Evolutionary conservation across 2,113 vertebrate species (phyloP), one percentile per base, ranked within the genome.

Genomic region (Pachycephala philippinensis): DNA sequence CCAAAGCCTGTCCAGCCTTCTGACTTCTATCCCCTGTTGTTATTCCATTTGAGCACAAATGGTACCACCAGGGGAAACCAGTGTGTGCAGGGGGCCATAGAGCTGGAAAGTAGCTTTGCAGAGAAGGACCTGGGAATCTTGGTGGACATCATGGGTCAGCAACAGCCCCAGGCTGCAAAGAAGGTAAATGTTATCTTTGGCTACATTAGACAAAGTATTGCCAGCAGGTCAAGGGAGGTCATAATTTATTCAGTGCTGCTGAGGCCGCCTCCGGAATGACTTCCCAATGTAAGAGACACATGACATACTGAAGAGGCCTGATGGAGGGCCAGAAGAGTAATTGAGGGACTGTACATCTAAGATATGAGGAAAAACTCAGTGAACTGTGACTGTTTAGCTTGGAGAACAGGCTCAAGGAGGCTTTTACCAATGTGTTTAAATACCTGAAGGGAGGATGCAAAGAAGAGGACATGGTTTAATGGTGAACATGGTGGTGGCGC

Each of bases 81-180:
- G 11, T 28, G 15, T 10, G 13, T 37, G 50, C 8, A 33, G 39
- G 12, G 11, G 18, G 6, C 40, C 0, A 0, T 13, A 16, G 10
- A 69, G 35, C 6, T 90, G 52, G 30, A 87, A 75, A 45, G 28
- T 15, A 60, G 19, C 63, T 63, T 61, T 72, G 27, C n/a, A 28
- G 39, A 59, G 79, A 68, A 68, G 15, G 39, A 13, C 19, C 4
- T 16, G 33, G 27, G 33, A 81, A 33, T 44, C 31, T 44, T 59
- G 37, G 27, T 50, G 42, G 33, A 33, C 26, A 20, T 16, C 7
- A 24, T 19, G 27, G 19, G 7, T 22, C 27, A 52, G 7, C 19
- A 81, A 39, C 0, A 0, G 52, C 31, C 7, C 37, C 37, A 15
- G 31, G 27, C 31, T 65, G 59, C 44, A 50, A 23, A 50, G 50